Percentiles rank a stretch among this genome's conserved stretches.
Evolutionary conservation across 2,113 vertebrate species (phyloP).

Genomic region (Numida meleagris): DNA sequence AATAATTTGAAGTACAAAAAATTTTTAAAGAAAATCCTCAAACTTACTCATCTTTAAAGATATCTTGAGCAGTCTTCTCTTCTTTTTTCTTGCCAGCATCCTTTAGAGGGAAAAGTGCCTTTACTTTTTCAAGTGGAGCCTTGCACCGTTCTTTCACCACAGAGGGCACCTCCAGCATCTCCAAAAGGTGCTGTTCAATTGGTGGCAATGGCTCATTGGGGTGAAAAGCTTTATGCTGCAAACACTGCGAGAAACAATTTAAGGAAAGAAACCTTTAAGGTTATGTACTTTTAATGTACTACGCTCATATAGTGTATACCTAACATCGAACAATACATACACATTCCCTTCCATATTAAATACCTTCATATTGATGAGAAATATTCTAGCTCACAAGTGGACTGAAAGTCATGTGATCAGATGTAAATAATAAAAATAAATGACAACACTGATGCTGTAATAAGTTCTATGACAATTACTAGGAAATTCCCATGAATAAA

Average conservation of each 20-base stretch:
- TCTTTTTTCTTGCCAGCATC: slow-evolving; percentile 89
- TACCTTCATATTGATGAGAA: not conserved
- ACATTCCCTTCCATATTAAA: not conserved
- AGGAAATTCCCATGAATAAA: not conserved
- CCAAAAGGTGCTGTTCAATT: slow-evolving; percentile 84
- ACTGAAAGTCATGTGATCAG: not conserved
- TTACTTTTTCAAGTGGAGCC: slow-evolving; percentile 83
- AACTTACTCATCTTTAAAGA: slow-evolving; percentile 90
- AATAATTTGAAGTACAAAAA: not conserved
- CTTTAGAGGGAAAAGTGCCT: slow-evolving; percentile 87
- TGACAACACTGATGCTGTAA: not conserved
- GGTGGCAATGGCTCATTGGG: slow-evolving; percentile 84
- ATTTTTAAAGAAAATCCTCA: not conserved
- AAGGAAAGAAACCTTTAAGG: not conserved
- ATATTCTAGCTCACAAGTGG: not conserved
- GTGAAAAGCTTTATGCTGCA: slow-evolving; percentile 89
- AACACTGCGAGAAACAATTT: slow-evolving; percentile 81
- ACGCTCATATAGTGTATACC: not conserved
- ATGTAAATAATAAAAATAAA: not conserved
- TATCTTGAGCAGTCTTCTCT: slow-evolving; percentile 86
- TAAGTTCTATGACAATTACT: not conserved
- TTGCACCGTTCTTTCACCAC: slow-evolving; percentile 81
- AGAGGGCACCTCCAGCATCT: slow-evolving; percentile 81
- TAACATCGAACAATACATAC: not conserved
- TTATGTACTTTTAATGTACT: not conserved